phyloP scores from a whole-genome alignment of 2,113 vertebrate species.

The Morone saxatilis region DNA sequence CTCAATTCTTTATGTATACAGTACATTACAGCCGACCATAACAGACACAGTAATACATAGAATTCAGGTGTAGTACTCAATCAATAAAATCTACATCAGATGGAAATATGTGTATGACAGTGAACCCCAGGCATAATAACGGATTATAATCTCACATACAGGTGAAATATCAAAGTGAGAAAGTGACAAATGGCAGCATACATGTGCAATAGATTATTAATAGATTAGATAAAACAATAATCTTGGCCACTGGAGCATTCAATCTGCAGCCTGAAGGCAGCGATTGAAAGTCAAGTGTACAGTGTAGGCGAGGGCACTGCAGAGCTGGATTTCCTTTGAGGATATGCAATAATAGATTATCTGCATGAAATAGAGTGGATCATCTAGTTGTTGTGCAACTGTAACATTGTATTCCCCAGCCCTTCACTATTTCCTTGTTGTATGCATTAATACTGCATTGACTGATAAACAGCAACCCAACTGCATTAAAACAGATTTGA shows the following conservation, averaged over 20 bases:
- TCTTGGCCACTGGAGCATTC: neutral
- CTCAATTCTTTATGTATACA: neutral
- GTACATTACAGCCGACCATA: neutral
- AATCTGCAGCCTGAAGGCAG: neutral
- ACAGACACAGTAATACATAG: neutral
- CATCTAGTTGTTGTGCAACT: neutral
- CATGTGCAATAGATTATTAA: neutral
- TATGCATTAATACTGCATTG: neutral
- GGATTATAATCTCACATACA: neutral
- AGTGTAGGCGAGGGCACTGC: no score
- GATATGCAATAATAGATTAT: no score
- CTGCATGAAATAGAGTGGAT: neutral
- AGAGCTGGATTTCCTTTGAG: neutral
- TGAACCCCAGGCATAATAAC: neutral
- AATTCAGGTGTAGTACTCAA: neutral
- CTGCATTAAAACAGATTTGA: neutral
- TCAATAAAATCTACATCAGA: neutral
- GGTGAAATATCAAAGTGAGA: slow-evolving; percentile 3
- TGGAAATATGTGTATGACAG: neutral
- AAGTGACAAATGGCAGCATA: neutral
- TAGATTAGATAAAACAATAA: neutral
- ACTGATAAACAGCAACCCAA: no score
- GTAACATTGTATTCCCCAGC: neutral
- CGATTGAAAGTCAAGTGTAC: neutral
- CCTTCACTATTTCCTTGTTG: neutral